A percentile compares a stretch with the other conserved stretches of the same genome.
phyloP scores from a whole-genome alignment of 1,140 invertebrate species.

The Meloidogyne chitwoodi region DNA sequence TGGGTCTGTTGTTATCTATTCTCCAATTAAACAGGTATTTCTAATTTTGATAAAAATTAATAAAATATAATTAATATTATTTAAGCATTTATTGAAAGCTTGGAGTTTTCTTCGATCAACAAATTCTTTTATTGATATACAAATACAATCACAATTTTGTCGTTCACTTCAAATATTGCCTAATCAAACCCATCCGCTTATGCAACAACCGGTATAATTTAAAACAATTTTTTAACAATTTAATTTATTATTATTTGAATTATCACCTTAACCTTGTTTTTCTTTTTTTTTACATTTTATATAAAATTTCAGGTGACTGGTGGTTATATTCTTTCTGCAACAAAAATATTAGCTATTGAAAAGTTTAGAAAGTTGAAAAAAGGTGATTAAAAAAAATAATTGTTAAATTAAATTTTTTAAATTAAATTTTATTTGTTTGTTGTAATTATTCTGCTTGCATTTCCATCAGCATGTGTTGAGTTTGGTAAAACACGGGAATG shows the following conservation, averaged over 20 bases:
- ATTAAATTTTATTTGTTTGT: too few species aligned
- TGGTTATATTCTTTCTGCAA: conserved; percentile 15
- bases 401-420: too few species aligned
- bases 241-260: not conserved
- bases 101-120: conserved; percentile 29
- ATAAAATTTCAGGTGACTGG: conserved; percentile 5
- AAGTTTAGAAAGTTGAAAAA: not conserved
- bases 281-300: not conserved
- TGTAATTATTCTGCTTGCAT: not conserved
- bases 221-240: too few species aligned
- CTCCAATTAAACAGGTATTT: conserved; percentile 26
- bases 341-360: not conserved
- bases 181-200: conserved; percentile 31
- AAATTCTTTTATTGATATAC: conserved; percentile 19
- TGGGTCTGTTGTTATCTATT: conserved; percentile 32
- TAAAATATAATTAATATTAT: conserved; percentile 11
- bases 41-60: not conserved
- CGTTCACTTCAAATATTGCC: conserved; percentile 28
- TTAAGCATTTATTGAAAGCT: conserved; percentile 22
- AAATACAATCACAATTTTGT: conserved; percentile 29
- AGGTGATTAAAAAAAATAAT: not conserved
- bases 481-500: not conserved
- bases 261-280: not conserved
- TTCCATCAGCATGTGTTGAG: not conserved
- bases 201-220: conserved; percentile 23